Base-by-base conservation (phyloP, 2,797 vertebrate species). In the Neostethus bicornis region DNA sequence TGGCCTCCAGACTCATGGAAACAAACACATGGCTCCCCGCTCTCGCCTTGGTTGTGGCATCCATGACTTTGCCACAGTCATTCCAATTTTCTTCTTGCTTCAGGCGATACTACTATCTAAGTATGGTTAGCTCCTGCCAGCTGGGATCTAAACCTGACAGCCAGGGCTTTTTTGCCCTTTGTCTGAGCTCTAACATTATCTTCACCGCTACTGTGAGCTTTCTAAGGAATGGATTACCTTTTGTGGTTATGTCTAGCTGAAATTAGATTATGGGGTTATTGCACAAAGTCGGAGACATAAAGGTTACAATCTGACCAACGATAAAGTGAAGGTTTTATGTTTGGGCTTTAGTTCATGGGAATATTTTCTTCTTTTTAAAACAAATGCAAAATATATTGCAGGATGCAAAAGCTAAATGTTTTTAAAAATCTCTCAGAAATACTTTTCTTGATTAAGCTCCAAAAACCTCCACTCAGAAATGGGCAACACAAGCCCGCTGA, bases 11-110 rank as follows among this genome's bases (percentile, higher is more conserved):
- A 86, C 77, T 76, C 60, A 44, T 25, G 34, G 77, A 84, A 77
- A 83, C 80, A 80, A 86, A 87, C 83, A 85, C 84, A 88, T 82
- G 80, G 78, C 81, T 84, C 83, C 65, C 80, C 44, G 62, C 64
- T 77, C 57, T 61, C 52, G 57, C 77, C 75, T 77, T 75, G 75
- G 59, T 84, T 70, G 68, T 77, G 50, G 70, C 61, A 81, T 84
- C 78, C 78, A 83, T 82, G 82, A 84, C 82, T 87, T 89, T 86
- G 71, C 77, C 76, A 83, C 71, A 79, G 76, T 79, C 76, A 61
- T 83, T 87, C 80, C 81, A 85, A 85, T 85, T 80, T 83, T 83
- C 66, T 71, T 48, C 19, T 61, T 68, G 82, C 83, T 79, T 45
- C 35, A 83, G 80, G 85, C 80, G 29, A 85, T 68, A 70, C 77